Conservation (phyloP, 2,113 vertebrate genomes). For the Cyanoramphus novaezelandiae region DNA sequence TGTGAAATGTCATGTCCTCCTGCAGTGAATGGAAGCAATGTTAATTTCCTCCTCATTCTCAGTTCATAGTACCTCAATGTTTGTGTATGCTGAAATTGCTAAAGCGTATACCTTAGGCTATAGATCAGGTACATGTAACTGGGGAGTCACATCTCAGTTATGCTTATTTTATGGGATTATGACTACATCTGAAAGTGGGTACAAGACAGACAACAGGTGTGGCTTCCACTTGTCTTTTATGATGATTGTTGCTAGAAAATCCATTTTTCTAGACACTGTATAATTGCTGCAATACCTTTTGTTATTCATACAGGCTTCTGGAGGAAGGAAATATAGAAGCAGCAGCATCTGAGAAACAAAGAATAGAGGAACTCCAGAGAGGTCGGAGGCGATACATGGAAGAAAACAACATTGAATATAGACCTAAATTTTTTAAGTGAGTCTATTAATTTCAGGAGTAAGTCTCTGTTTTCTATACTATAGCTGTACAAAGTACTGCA, state of each 20-base stretch:
- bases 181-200: background rate
- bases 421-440: conserved; percentile 97
- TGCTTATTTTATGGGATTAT: background rate
- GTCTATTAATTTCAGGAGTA: conserved; percentile 20
- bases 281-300: conserved; percentile 12
- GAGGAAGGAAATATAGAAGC: conserved; percentile 94
- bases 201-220: background rate
- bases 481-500: background rate
- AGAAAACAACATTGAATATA: conserved; percentile 89
- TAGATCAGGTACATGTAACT: background rate
- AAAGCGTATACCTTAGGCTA: background rate
- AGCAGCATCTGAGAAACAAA: conserved; percentile 90
- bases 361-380: conserved; percentile 95
- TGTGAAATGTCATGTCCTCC: background rate
- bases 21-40: background rate
- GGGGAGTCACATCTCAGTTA: background rate
- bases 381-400: conserved; percentile 88
- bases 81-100: background rate
- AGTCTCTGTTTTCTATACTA: background rate
- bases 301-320: conserved; percentile 77
- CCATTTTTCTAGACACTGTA: background rate
- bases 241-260: background rate
- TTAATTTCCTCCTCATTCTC: background rate
- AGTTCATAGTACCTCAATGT: background rate
- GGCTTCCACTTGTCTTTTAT: background rate